Percentiles rank a stretch among this genome's conserved stretches.
These are phyloP conservation scores for Parnassius mnemosyne DNA, from an alignment of 2,888 invertebrate species.

Conservation along the genomic window DNA sequence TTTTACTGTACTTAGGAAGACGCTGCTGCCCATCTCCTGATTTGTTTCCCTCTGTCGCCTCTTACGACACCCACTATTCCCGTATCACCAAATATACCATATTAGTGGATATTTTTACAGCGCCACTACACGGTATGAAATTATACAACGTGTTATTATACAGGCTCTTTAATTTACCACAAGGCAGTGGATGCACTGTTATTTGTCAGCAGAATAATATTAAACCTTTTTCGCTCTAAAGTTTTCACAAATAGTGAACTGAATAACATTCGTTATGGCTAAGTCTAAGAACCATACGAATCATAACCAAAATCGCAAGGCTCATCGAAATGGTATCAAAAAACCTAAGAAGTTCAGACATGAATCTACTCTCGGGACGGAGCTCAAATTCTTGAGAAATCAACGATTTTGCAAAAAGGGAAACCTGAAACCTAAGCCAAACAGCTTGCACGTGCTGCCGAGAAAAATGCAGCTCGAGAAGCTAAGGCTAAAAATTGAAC, in stretches of 20 bases:
- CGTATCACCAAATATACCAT: too few relatives aligned
- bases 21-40: too few relatives aligned
- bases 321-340: constrained; percentile 98
- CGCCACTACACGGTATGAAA: too few relatives aligned
- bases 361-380: constrained; percentile 98
- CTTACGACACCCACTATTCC: too few relatives aligned
- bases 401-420: constrained; percentile 97
- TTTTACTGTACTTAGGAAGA: too few relatives aligned
- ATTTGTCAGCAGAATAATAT: too few relatives aligned
- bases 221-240: constrained; percentile 38
- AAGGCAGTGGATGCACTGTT: too few relatives aligned
- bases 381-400: constrained; percentile 97
- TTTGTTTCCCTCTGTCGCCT: too few relatives aligned
- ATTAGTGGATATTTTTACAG: too few relatives aligned
- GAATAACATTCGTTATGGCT: constrained; percentile 86
- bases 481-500: constrained; percentile 82
- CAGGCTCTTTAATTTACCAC: too few relatives aligned
- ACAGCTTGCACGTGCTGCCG: constrained; percentile 85
- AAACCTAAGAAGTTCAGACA: constrained; percentile 93
- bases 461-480: constrained; percentile 83
- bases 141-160: too few relatives aligned
- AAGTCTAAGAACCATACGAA: constrained; percentile 99
- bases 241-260: constrained; percentile 37
- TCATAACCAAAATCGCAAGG: constrained; percentile 99
- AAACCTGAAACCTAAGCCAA: constrained; percentile 90